phyloP scores from a whole-genome alignment of 2,113 vertebrate genomes.

The Lepisosteus osseus region DNA sequence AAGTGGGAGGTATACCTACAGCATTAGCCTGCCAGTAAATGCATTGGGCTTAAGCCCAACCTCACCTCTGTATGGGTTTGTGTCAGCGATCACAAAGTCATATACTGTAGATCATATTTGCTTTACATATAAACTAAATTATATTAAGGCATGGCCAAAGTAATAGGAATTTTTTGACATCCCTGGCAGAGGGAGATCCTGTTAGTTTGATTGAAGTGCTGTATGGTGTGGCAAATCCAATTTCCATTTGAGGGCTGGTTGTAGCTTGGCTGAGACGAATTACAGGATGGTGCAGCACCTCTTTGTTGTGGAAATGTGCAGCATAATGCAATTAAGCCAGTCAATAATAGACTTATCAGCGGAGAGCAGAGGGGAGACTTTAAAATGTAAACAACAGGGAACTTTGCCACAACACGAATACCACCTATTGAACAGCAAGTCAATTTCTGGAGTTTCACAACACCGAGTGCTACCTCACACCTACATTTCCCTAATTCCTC shows the following conservation, averaged over 20 bases:
- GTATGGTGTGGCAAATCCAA: conserved; percentile 56
- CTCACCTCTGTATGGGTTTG: no score
- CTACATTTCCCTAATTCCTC: not conserved
- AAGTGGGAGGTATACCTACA: no score
- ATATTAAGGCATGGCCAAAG: conserved; percentile 52
- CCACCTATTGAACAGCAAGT: not conserved
- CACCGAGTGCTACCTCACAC: not conserved
- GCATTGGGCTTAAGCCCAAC: no score
- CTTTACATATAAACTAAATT: conserved; percentile 23
- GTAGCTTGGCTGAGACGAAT: conserved; percentile 12
- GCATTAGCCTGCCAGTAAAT: no score
- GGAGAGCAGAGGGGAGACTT: conserved; percentile 9
- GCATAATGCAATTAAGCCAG: conserved; percentile 28
- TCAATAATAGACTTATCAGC: conserved; percentile 27
- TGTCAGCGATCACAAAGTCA: no score
- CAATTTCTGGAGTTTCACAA: not conserved
- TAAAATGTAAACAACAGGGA: not conserved
- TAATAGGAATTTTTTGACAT: conserved; percentile 53
- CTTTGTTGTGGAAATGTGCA: conserved; percentile 14
- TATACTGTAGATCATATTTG: no score
- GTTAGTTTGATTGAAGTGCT: conserved; percentile 47
- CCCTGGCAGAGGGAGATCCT: conserved; percentile 45
- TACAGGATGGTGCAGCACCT: conserved; percentile 1
- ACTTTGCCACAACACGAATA: not conserved
- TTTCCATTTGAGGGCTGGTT: conserved; percentile 49